Conservation (phyloP, 2,888 invertebrate species). For the Chironomus tentans region DNA sequence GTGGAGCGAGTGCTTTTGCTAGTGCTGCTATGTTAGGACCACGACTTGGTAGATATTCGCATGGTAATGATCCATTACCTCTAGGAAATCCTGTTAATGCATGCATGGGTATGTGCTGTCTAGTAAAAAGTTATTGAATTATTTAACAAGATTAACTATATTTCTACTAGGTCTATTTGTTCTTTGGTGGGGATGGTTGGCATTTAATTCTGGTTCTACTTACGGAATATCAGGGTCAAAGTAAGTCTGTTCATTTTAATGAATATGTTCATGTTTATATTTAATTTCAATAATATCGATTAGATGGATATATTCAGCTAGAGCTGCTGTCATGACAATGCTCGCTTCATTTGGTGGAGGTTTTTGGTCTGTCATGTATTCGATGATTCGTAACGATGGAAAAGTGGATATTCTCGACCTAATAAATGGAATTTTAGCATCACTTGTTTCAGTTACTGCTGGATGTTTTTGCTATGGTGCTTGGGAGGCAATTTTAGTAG, state of each 20-base stretch:
- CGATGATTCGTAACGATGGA: conserved; percentile 57
- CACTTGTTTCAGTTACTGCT: conserved; percentile 81
- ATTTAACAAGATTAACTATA: neutral
- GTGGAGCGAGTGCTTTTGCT: conserved; percentile 70
- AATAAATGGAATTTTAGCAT: conserved; percentile 80
- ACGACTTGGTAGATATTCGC: conserved; percentile 72
- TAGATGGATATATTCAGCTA: conserved; percentile 78
- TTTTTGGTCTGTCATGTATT: conserved; percentile 47
- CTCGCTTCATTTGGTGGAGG: conserved; percentile 88
- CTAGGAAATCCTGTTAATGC: conserved; percentile 85
- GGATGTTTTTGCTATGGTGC: conserved; percentile 78
- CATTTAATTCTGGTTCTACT: neutral
- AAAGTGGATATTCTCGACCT: conserved; percentile 74
- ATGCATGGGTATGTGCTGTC: conserved; percentile 56
- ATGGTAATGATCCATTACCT: conserved; percentile 64
- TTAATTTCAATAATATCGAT: conserved; percentile 43
- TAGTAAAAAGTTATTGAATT: neutral
- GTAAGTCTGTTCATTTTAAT: neutral
- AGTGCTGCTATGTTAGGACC: conserved; percentile 87
- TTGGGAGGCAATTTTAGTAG: conserved; percentile 80
- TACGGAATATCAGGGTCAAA: conserved; percentile 7
- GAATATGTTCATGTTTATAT: conserved; percentile 28
- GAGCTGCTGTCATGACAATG: conserved; percentile 84
- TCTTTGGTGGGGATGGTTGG: conserved; percentile 95
- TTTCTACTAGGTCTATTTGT: conserved; percentile 54